Percentiles rank a stretch among this genome's conserved stretches.
phyloP scores from a whole-genome alignment of 37 sponge, comb jelly and placozoan genomes.

The Aphrocallistes beatrix region DNA sequence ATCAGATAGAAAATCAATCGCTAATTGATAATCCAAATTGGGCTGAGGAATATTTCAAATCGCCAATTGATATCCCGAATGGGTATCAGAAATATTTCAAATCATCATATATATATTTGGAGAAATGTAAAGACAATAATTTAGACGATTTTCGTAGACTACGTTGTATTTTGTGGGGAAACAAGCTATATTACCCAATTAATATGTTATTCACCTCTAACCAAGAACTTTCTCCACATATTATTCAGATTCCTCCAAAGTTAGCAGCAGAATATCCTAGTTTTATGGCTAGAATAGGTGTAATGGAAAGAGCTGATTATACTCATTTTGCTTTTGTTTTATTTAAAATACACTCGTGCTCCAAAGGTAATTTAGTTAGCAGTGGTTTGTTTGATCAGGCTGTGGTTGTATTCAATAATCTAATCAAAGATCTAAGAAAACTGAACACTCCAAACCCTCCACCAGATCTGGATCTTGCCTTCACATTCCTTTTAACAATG shows the following conservation, averaged over 20 bases:
- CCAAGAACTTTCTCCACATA: background rate
- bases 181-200: background rate
- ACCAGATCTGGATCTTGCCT: background rate
- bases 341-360: background rate
- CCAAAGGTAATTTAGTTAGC: background rate
- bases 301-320: background rate
- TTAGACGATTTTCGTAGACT: background rate
- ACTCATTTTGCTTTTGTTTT: background rate
- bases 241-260: background rate
- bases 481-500: background rate
- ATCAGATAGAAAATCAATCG: background rate
- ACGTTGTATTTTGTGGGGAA: background rate
- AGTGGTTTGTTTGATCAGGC: background rate
- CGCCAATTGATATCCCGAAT: background rate
- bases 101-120: background rate
- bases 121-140: background rate
- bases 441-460: background rate
- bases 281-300: background rate
- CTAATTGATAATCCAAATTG: background rate
- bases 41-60: background rate
- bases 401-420: background rate
- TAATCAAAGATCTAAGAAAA: background rate
- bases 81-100: background rate
- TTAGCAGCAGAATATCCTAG: background rate
- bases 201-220: background rate